Conservation (phyloP, 2,113 vertebrate genomes). For the Pluvialis apricaria region DNA sequence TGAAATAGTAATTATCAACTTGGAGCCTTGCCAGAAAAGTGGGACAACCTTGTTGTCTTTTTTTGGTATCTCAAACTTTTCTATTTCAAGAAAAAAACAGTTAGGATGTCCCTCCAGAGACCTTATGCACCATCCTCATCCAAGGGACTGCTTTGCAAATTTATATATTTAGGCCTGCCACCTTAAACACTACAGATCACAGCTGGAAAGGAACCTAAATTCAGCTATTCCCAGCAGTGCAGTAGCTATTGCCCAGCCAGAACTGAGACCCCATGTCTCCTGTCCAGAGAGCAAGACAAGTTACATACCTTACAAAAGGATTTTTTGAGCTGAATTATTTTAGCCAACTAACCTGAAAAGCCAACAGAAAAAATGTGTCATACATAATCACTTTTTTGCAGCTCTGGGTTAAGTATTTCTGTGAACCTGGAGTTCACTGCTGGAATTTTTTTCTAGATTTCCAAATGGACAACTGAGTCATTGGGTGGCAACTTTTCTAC, state of each 20-base stretch:
- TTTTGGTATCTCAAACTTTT: background rate
- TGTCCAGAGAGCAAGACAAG: background rate
- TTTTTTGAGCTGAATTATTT: background rate
- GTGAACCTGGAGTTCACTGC: background rate
- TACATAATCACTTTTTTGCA: background rate
- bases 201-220: background rate
- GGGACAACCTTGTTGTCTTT: background rate
- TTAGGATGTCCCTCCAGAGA: background rate
- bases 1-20: conserved; percentile 16
- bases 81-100: background rate
- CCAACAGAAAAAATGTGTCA: background rate
- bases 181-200: background rate
- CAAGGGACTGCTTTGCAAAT: background rate
- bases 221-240: background rate
- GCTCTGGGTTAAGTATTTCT: background rate
- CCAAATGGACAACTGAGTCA: background rate
- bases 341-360: background rate
- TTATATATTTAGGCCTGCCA: background rate
- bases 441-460: background rate
- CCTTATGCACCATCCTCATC: background rate
- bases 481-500: background rate
- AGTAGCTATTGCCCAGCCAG: background rate
- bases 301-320: background rate
- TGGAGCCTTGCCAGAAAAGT: conserved; percentile 14
- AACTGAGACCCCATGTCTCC: background rate